These are phyloP conservation scores for Torymus auratus DNA, from an alignment of 2,888 invertebrate species.

Conservation along the genomic window DNA sequence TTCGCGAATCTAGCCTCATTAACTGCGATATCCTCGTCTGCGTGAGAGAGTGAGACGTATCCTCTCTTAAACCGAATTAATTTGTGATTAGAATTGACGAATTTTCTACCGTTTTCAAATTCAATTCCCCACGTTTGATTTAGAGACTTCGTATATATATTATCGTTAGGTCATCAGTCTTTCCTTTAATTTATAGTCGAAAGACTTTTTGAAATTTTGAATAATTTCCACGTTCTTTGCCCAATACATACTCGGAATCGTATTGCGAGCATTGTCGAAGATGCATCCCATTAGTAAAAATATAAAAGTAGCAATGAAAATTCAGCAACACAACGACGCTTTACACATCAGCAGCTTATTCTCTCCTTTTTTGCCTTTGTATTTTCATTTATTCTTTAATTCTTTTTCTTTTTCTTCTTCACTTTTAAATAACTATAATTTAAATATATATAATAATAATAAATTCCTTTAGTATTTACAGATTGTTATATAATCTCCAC, in stretches of 20 bases:
- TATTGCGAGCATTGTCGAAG: slow-evolving; percentile 55
- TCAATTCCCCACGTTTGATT: slow-evolving; percentile 40
- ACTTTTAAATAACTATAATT: slow-evolving; percentile 48
- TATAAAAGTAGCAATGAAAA: slow-evolving; percentile 59
- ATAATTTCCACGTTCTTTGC: slow-evolving; percentile 21
- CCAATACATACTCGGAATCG: slow-evolving; percentile 52
- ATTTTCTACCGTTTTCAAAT: slow-evolving; percentile 21
- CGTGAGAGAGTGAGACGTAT: background rate
- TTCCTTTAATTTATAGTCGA: slow-evolving; percentile 55
- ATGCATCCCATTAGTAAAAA: slow-evolving; percentile 54
- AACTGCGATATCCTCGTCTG: background rate
- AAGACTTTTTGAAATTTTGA: slow-evolving; percentile 54
- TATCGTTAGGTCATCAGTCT: slow-evolving; percentile 52
- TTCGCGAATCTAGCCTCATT: slow-evolving; percentile 41
- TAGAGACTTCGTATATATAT: slow-evolving; percentile 43
- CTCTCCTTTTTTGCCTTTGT: slow-evolving; percentile 34
- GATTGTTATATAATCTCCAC: slow-evolving; percentile 54
- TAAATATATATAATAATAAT: slow-evolving; percentile 54
- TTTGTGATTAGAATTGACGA: slow-evolving; percentile 18
- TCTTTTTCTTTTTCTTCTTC: background rate
- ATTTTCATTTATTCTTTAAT: slow-evolving; percentile 38
- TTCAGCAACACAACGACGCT: slow-evolving; percentile 52
- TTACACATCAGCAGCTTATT: slow-evolving; percentile 46
- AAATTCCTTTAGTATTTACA: slow-evolving; percentile 59
- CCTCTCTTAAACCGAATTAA: slow-evolving; percentile 16